Conservation (phyloP, 2,888 invertebrate species). For the Leucophenga montana region DNA sequence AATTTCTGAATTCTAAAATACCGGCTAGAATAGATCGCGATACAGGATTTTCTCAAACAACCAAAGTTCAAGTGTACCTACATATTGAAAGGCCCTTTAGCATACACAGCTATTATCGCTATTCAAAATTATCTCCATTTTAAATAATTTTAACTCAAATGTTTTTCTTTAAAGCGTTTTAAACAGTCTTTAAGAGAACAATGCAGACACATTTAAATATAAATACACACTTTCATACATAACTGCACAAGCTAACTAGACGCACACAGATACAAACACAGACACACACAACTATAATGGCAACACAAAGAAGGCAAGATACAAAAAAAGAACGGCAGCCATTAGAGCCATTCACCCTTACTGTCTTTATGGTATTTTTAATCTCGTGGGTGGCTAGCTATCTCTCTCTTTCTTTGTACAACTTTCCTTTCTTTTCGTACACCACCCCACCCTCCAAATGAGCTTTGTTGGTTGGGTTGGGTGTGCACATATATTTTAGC, state of each 20-base stretch:
- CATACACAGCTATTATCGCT: too few relatives aligned
- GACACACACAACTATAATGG: constrained; percentile 29
- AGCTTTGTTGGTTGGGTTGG: too few relatives aligned
- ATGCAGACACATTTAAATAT: constrained; percentile 22
- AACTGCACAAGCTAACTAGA: background rate
- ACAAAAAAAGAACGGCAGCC: constrained; percentile 51
- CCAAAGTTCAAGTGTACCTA: too few relatives aligned
- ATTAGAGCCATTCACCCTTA: constrained; percentile 69
- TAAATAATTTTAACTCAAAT: constrained; percentile 12
- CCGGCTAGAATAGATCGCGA: too few relatives aligned
- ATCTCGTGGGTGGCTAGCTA: constrained; percentile 68
- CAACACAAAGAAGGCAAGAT: constrained; percentile 34
- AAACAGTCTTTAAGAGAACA: constrained; percentile 6
- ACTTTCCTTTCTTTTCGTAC: too few relatives aligned
- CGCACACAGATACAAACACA: constrained; percentile 7
- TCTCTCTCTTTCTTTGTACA: constrained; percentile 1
- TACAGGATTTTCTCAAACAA: too few relatives aligned
- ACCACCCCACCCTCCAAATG: background rate
- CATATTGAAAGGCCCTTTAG: too few relatives aligned
- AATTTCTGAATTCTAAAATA: too few relatives aligned
- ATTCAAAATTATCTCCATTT: too few relatives aligned
- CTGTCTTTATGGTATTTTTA: constrained; percentile 72
- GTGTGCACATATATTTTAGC: constrained; percentile 30
- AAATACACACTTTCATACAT: background rate
- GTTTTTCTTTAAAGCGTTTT: background rate